Base-by-base conservation (phyloP, 2,797 vertebrate species). In the Diplodus sargus region DNA sequence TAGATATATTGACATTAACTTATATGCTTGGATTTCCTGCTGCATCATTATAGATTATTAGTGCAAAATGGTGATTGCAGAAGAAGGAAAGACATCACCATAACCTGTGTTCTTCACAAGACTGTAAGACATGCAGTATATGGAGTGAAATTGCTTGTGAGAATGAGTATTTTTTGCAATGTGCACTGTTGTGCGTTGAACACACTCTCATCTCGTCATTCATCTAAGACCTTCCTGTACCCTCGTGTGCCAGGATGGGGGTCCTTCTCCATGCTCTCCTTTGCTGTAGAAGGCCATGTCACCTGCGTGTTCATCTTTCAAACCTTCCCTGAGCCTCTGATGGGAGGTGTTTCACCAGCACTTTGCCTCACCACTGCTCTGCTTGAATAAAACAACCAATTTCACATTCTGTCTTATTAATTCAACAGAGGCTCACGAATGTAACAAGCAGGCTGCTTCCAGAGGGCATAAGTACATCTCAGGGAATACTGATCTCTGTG, bases 121-220 rank as follows among this genome's bases (percentile, higher is more conserved):
- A 47, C 25, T 47, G 45, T 64, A 70, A 80, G 80, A 74, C 73
- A 12, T 62, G 63, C 53, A 78, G 64, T 47, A 80, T 78, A 77
- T 88, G 76, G 74, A 60, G 78, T 25, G 70, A 88, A 89, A 88
- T 89, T 84, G 62, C 85, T 89, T 90, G 89, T 88, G 76, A 48
- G 30, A 25, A 65, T 54, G 79, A 34, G 28, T 84, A 54, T 56
- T 67, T 81, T 81, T 82, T 86, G 82, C 85, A 86, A 69, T 80
- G 57, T 81, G 16, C 39, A 69, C 47, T 56, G 34, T 56, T 34
- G 42, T 78, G 70, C 12, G 45, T 78, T 45, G 53, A 48, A 74
- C 65, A 75, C 78, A 62, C 66, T 69, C 34, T 51, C 66, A 81
- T 84, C 64, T 53, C 23, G 30, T 72, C 15, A 8, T 75, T 45